A percentile compares a stretch with the other conserved stretches of the same genome.
Conservation (phyloP, 2,888 invertebrate genomes). For the Mactromeris polynyma region DNA sequence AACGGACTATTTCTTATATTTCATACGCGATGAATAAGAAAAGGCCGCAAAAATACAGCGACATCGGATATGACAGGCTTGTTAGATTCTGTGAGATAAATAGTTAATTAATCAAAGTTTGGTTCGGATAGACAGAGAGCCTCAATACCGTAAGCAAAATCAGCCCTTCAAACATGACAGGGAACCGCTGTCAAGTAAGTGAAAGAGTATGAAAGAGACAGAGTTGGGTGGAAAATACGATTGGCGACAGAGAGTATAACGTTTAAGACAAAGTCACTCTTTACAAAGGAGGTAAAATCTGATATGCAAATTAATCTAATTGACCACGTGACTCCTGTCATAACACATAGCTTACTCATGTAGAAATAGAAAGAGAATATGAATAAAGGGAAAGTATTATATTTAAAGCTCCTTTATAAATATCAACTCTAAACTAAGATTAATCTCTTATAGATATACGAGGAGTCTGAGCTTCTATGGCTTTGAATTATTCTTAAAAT, state of each 20-base stretch:
- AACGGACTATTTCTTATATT: conserved; percentile 46
- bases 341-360: background rate
- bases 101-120: conserved; percentile 37
- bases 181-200: conserved; percentile 22
- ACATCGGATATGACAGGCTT: conserved; percentile 35
- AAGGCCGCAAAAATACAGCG: conserved; percentile 23
- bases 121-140: background rate
- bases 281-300: conserved; percentile 10
- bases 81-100: conserved; percentile 32
- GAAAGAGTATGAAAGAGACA: conserved; percentile 18
- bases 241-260: conserved; percentile 25
- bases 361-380: too few relatives aligned
- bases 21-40: conserved; percentile 32
- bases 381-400: too few relatives aligned
- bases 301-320: conserved; percentile 35
- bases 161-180: conserved; percentile 15
- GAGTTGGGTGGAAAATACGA: conserved; percentile 4
- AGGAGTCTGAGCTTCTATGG: too few relatives aligned
- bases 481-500: too few relatives aligned
- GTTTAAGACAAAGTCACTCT: conserved; percentile 32
- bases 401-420: too few relatives aligned
- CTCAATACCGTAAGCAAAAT: background rate
- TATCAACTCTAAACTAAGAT: too few relatives aligned
- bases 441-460: too few relatives aligned
- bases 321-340: conserved; percentile 7